Conservation (phyloP, 2,888 invertebrate species). For the Lepidonotus clava region DNA sequence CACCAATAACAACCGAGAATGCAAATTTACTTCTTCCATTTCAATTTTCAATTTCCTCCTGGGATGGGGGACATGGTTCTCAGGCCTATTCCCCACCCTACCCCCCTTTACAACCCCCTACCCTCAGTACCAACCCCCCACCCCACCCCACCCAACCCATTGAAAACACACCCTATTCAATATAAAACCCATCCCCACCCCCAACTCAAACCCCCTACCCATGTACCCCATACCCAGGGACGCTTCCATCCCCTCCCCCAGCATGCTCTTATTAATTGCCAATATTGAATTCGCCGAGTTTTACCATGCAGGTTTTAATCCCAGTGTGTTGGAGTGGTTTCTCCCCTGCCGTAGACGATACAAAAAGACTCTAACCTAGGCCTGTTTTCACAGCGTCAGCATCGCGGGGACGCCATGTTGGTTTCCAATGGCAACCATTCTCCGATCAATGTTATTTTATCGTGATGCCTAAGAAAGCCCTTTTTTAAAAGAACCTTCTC, state of each 20-base stretch:
- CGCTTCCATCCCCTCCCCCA: background rate
- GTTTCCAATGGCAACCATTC: background rate
- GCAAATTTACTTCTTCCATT: constrained; percentile 28
- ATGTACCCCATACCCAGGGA: background rate
- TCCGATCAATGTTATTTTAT: background rate
- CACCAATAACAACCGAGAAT: background rate
- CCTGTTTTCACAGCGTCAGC: background rate
- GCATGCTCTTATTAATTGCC: constrained; percentile 19
- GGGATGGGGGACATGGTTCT: background rate
- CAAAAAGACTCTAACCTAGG: background rate
- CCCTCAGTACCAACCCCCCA: background rate
- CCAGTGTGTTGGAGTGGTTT: no score
- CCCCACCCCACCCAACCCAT: background rate
- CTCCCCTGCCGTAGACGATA: no score
- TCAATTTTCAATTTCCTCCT: constrained; percentile 22
- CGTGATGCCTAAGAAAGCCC: background rate
- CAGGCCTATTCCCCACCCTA: background rate
- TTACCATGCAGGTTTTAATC: background rate
- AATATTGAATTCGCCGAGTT: background rate
- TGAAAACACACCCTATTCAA: background rate
- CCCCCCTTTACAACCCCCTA: background rate
- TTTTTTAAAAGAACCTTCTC: background rate
- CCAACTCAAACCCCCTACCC: background rate
- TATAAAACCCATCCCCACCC: background rate
- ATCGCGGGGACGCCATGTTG: background rate